Evolutionary conservation across 1,140 invertebrate genomes (phyloP), one percentile per base, ranked within the genome.

Genomic region (Trissolcus basalis): DNA sequence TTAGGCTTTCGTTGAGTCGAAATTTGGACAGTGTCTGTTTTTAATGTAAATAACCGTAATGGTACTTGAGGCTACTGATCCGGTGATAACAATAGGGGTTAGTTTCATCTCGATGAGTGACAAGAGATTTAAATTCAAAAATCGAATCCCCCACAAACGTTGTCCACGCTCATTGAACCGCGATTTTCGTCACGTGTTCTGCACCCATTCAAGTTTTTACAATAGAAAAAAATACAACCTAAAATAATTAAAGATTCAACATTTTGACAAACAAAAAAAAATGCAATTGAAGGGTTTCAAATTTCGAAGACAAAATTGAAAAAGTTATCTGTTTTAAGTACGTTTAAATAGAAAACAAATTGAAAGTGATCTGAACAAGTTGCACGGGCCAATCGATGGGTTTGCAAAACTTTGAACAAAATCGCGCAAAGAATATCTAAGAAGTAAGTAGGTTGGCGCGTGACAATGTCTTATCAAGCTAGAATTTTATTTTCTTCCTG

Each of bases 81-180:
- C 32, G 1, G 11, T 32, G 4, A 16, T 47, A 41, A 72, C 47
- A 70, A 72, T 50, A 70, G 71, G 79, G 81, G 79, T 77, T 80
- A 81, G 79, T 81, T 81, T 80, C 77, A 60, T 78, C 81, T 79
- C 79, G 63, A 74, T 68, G 77, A 71, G 79, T 73, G 79, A 77
- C 81, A 77, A 79, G 80, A 80, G 82, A 75, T 88, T 86, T 83
- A 87, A 86, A 86, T 81, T 88, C 81, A 86, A 87, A 87, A 88
- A 87, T 87, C 85, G 83, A 82, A 86, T 86, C 79, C 76, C 67
- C 81, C 80, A 58, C 77, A 55, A 47, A 71, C 59, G 84, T 87
- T 87, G 83, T 87, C 80, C 79, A 67, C 56, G 77, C 56, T 73
- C 79, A 78, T 54, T 80, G 65, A 78, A 81, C 81, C 81, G 81